These are phyloP conservation scores for Pollimyrus isidori DNA, from an alignment of 2,113 vertebrate genomes.

Conservation along the genomic window DNA sequence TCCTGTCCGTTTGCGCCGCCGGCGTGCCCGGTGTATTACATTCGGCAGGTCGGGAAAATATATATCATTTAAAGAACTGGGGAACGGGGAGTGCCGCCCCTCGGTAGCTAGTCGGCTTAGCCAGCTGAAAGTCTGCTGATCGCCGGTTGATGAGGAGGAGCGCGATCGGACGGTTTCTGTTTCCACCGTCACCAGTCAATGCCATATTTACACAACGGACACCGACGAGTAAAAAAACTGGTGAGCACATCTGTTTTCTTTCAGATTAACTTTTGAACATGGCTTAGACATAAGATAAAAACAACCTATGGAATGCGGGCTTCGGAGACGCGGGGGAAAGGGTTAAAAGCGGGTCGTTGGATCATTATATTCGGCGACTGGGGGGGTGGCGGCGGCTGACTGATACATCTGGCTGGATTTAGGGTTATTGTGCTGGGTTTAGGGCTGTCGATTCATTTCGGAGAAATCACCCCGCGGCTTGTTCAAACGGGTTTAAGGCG, in stretches of 20 bases:
- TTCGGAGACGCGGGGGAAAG: constrained; percentile 34
- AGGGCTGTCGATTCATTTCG: not conserved
- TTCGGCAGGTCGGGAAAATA: constrained; percentile 41
- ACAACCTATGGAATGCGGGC: not conserved
- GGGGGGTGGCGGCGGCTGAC: not conserved
- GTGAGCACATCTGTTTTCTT: constrained; percentile 41
- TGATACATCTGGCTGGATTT: not conserved
- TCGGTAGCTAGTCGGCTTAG: constrained; percentile 42
- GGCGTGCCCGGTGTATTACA: constrained; percentile 6
- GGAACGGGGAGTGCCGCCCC: constrained; percentile 61
- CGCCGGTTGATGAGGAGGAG: constrained; percentile 61
- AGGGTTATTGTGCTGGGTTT: not conserved
- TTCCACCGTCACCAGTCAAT: constrained; percentile 61
- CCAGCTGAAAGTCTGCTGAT: constrained; percentile 34
- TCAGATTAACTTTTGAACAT: not conserved
- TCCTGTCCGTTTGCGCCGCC: not conserved
- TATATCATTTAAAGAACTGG: constrained; percentile 15
- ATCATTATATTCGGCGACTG: constrained; percentile 8
- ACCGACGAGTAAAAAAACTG: constrained; percentile 50
- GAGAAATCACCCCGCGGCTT: not conserved
- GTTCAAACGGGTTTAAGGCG: not conserved
- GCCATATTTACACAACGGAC: constrained; percentile 57
- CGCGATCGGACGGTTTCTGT: constrained; percentile 49
- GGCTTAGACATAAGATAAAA: not conserved
- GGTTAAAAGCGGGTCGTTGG: constrained; percentile 22